Evolutionary conservation across 2,888 invertebrate genomes (phyloP), one percentile per base, ranked within the genome.

Genomic region (Platypus cylindrus): DNA sequence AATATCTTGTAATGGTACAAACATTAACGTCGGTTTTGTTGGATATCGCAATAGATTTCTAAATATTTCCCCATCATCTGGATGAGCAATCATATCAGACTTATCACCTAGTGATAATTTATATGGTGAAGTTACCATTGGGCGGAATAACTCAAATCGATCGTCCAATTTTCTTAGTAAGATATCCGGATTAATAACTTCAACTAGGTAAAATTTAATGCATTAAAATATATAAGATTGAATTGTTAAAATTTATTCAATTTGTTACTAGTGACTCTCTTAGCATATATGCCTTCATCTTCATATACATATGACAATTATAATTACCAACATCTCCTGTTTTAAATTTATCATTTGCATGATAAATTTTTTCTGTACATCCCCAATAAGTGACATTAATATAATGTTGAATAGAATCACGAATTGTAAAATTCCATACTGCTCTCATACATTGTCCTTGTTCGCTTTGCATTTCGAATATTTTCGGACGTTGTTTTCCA

Each of bases 311-410:
- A n/a, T n/a, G n/a, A n/a, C n/a, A n/a, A 27, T 20, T 11, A 27
- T 14, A 41, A 49, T 58, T 63, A 78, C 79, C 77, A 35, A 79
- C 70, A 56, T 78, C 77, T 14, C 82, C 81, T 3, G 81, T 71
- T 30, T 72, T 68, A 55, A 76, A 77, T 47, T 67, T 68, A 40
- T 70, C 67, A 47, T 73, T 69, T 44, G 77, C 67, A 35, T 70
- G 70, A 24, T 67, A 64, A 13, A 82, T 64, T 49, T 66, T 73
- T 43, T 72, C 71, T 37, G 68, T 67, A 3, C 70, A 65, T 3
- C 82, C 83, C 85, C 85, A 86, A 41, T 73, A 76, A 40, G 78
- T 77, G 11, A 75, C 75, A 54, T 85, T 84, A 29, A 82, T 77
- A 3, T 77, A 74, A 54, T 80, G 76, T 1, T 69, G 56, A 12